These are phyloP conservation scores for Pygoscelis adeliae DNA, from an alignment of 2,113 vertebrate species.

Conservation along the genomic window DNA sequence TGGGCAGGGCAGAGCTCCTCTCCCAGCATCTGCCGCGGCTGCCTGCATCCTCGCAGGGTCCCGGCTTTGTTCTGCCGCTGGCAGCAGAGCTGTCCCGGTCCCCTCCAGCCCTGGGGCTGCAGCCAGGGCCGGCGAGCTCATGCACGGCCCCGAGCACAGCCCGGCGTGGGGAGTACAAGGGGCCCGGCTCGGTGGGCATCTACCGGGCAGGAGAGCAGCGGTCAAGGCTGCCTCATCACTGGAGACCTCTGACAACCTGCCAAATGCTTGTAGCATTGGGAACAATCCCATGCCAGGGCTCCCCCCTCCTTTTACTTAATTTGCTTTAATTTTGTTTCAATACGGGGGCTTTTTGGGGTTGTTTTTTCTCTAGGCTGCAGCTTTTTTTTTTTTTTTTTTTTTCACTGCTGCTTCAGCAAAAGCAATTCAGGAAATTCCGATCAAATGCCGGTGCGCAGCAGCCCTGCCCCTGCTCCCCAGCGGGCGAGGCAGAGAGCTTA, in stretches of 20 bases:
- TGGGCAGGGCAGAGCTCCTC: background rate
- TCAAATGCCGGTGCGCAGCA: background rate
- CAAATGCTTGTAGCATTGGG: background rate
- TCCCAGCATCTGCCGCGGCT: background rate
- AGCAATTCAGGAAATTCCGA: slow-evolving; percentile 52
- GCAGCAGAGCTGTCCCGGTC: background rate
- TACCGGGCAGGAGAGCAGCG: background rate
- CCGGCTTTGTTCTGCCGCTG: rapidly evolving
- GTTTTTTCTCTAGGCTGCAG: background rate
- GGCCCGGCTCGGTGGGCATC: background rate
- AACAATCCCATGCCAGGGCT: background rate
- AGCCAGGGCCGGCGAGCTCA: background rate
- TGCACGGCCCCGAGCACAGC: background rate
- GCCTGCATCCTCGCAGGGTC: background rate
- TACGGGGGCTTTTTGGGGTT: background rate
- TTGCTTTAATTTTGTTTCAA: background rate
- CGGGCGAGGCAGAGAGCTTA: background rate
- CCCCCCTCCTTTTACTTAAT: background rate
- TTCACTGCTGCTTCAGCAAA: slow-evolving; percentile 40
- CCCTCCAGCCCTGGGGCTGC: background rate
- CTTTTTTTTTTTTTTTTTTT: background rate
- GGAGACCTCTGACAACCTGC: background rate
- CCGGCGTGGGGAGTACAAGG: rapidly evolving
- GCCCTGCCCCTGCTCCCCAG: background rate
- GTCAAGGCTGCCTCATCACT: background rate